phyloP scores from a whole-genome alignment of 2,797 vertebrate species.

The Salarias fasciatus region DNA sequence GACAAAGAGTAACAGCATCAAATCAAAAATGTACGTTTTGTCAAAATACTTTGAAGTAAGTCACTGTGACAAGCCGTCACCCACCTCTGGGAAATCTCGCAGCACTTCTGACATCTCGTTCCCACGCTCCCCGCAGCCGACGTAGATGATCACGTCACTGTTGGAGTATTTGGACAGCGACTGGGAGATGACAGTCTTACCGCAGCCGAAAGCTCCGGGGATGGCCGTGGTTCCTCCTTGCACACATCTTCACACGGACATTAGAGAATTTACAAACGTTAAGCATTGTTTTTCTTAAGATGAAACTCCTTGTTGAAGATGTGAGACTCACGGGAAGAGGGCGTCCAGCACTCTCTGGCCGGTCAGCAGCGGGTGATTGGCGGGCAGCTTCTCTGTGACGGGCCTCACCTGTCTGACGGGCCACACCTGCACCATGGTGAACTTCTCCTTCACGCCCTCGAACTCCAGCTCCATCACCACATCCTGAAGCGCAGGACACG shows the following conservation, averaged over 20 bases:
- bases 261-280: no score
- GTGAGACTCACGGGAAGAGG: constrained; percentile 90
- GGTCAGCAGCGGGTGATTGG: constrained; percentile 89
- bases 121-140: constrained; percentile 96
- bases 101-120: constrained; percentile 99
- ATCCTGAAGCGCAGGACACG: constrained; percentile 80
- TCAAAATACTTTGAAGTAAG: no score
- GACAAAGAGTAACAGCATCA: no score
- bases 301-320: background rate
- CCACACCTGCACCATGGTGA: constrained; percentile 98
- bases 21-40: no score
- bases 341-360: constrained; percentile 83
- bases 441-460: constrained; percentile 95
- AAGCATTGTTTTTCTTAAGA: background rate
- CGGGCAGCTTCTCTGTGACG: constrained; percentile 95
- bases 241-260: constrained; percentile 86
- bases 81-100: constrained; percentile 87
- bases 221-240: constrained; percentile 98
- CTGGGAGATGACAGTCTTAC: constrained; percentile 98
- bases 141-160: constrained; percentile 97
- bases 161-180: constrained; percentile 98
- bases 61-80: constrained; percentile 13
- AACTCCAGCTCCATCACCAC: constrained; percentile 97
- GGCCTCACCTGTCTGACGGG: constrained; percentile 95
- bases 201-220: constrained; percentile 96